Base-by-base conservation (phyloP, 23 tunicate species). In the Oikopleura dioica region DNA sequence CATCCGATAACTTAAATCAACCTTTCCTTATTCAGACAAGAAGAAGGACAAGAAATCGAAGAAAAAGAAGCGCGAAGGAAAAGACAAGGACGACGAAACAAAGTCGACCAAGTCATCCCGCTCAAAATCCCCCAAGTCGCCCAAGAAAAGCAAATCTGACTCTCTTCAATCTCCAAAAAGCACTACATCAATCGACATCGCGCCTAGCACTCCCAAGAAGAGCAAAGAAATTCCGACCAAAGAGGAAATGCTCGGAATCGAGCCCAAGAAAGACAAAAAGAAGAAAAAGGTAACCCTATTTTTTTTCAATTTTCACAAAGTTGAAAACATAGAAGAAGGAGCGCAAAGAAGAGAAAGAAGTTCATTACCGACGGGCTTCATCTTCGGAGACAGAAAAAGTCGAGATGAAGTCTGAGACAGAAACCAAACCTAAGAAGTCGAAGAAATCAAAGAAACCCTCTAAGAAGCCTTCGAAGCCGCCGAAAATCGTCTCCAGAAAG, bases 361-460 rank as follows among this genome's bases (percentile, higher is more conserved):
- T 63, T 63, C 72, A 63, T 28, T 12, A 12, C 2, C 16, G 55
- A 9, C 30, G 72, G 2, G 72, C 72, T 12, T 63, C 72, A 28
- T 12, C 30, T 28, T 63, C 72, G 4, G 72, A 63, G 26, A 24
- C 30, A 63, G 72, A 63, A 28, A 63, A 63, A 63, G 72, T 63
- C 33, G 72, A 63, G 33, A 23, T 63, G 72, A 63, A 23, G 26
- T 63, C 72, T 16, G 72, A 63, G 26, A 28, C 33, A 2, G 30
- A 63, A 28, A 63, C 16, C 29, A 31, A 63, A 63, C 72, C 72
- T 12, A 44, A 44, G 21, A 63, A 63, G n/a, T n/a, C n/a, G 33
- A 63, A 63, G 72, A 63, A 63, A 63, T 12, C 16, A 31, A 63
- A 63, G 33, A 63, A 63, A 63, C 72, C 72, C 29, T 63, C 72